Base-by-base conservation (phyloP, 2,888 invertebrate genomes). In the Caenorhabditis macrosperma region DNA sequence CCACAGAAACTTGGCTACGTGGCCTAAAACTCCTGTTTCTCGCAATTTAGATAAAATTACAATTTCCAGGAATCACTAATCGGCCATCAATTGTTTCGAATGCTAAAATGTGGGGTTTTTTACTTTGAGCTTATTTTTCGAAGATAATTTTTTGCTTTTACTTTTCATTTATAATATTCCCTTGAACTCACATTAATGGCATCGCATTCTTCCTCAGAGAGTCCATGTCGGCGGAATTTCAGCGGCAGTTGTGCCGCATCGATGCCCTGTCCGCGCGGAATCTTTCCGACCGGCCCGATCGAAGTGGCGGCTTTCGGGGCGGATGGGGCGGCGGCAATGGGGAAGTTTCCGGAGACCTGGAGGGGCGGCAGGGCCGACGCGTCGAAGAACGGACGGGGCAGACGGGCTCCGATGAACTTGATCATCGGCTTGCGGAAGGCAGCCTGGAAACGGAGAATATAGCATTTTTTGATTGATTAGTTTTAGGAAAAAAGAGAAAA, bases 401-500 rank as follows among this genome's bases (percentile, higher is more conserved):
- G 79, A 41, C 88, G 88, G 22, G 86, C 84, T 33, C 89, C 89
- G 48, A 90, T 50, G 83, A 90, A 90, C 67, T 90, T 89, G 81
- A 90, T 90, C 78, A 87, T 71, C 20, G 90, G 90, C 60, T 84
- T 81, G 24, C 88, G 85, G 20, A 79, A 46, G n/a, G 82, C 74
- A 17, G 67, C 61, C 63, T 80, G 35, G n/a, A 74, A 26, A 12
- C 17, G 33, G 6, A 15, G n/a, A 20, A 41, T 30, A 52, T 38
- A 15, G 30, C 3, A n/a, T 4, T 55, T 30, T 30, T 60, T 54
- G n/a, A 17, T 30, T 46, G 10, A 9, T 46, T 10, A 5, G 30
- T 35, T 33, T 33, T 35, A n/a, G n/a, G n/a, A n/a, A n/a, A n/a
- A n/a, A n/a, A n/a, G n/a, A n/a, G n/a, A 60, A 41, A 41, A 46